A percentile compares a stretch with the other conserved stretches of the same genome.
These are phyloP conservation scores for Halocynthia roretzi DNA, from an alignment of 23 tunicate species.

Conservation along the genomic window DNA sequence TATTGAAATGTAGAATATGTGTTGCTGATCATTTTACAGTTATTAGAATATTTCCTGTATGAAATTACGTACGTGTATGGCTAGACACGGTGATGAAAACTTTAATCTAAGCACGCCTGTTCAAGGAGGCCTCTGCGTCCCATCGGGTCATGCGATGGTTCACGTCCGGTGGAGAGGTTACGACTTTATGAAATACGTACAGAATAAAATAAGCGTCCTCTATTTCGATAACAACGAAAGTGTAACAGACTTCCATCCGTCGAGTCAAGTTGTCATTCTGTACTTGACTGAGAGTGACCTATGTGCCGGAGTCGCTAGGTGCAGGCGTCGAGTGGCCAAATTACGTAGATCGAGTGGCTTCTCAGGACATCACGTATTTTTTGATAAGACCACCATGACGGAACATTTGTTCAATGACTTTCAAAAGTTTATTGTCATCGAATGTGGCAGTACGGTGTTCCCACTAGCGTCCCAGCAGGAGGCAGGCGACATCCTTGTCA, in stretches of 20 bases:
- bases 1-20: too few relatives aligned
- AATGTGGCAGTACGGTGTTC: conserved; percentile 29
- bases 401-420: conserved; percentile 10
- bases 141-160: conserved; percentile 28
- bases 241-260: conserved; percentile 44
- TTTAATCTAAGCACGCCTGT: conserved; percentile 21
- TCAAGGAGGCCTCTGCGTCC: conserved; percentile 28
- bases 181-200: conserved; percentile 11
- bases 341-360: conserved; percentile 27
- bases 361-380: conserved; percentile 7
- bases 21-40: too few relatives aligned
- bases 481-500: conserved; percentile 21
- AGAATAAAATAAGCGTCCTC: conserved; percentile 19
- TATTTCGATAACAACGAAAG: conserved; percentile 21
- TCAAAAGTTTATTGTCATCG: conserved; percentile 38
- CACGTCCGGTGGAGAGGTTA: conserved; percentile 26
- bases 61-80: too few relatives aligned
- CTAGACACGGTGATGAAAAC: too few relatives aligned
- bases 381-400: conserved; percentile 37
- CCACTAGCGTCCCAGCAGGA: conserved; percentile 11
- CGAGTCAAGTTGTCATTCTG: conserved; percentile 22
- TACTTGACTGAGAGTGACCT: conserved; percentile 51
- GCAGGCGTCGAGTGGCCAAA: conserved; percentile 35
- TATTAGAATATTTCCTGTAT: too few relatives aligned
- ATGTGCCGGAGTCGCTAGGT: neutral